phyloP scores from a whole-genome alignment of 2,113 vertebrate genomes.

The Dasyornis broadbenti region DNA sequence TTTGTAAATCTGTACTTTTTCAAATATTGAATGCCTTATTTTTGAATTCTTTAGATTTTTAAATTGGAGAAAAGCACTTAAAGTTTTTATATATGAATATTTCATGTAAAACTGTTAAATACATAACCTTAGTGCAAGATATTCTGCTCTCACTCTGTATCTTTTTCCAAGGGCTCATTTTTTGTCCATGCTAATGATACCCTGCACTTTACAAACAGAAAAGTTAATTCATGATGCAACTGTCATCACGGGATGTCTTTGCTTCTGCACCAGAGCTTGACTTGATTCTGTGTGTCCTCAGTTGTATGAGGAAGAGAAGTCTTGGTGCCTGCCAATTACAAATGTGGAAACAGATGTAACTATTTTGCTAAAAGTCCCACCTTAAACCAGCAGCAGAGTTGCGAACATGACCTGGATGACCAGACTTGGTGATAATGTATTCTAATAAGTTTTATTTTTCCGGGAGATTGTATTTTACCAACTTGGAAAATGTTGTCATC shows the following conservation, averaged over 20 bases:
- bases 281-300: neutral
- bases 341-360: neutral
- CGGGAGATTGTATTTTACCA: neutral
- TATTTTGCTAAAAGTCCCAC: neutral
- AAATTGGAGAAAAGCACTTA: conserved; percentile 82
- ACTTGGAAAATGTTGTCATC: neutral
- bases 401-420: neutral
- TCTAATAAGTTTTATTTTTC: neutral
- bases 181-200: neutral
- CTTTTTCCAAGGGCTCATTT: conserved; percentile 13
- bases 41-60: conserved; percentile 85
- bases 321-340: neutral
- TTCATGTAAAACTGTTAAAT: conserved; percentile 83
- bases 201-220: conserved; percentile 43
- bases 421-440: neutral
- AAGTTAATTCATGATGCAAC: neutral
- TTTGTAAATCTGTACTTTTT: conserved; percentile 86
- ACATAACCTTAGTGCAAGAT: conserved; percentile 79
- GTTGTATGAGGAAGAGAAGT: conserved; percentile 2
- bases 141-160: conserved; percentile 63
- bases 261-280: neutral
- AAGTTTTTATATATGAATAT: conserved; percentile 83
- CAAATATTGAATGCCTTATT: conserved; percentile 83
- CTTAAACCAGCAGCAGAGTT: neutral
- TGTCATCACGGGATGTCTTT: neutral